Percentiles rank a stretch among this genome's conserved stretches.
phyloP scores from a whole-genome alignment of 2,888 invertebrate genomes.

The Dimorphilus gyrociliatus region DNA sequence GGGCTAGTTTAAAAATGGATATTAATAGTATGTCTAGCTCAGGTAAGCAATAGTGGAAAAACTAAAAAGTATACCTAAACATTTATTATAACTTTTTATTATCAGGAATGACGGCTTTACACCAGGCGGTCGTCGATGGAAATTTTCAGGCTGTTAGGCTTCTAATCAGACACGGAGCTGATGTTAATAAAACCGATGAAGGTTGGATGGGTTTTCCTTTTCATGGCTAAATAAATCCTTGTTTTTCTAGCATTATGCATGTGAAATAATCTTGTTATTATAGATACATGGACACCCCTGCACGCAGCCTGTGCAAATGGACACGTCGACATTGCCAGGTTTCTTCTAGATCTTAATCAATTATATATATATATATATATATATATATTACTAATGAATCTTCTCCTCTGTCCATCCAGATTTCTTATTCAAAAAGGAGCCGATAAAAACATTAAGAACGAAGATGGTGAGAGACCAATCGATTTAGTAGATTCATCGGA shows the following conservation, averaged over 20 bases:
- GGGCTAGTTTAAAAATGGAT: conserved; percentile 31
- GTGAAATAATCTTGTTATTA: no score
- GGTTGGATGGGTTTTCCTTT: no score
- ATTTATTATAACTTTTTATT: conserved; percentile 1
- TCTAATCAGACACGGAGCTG: conserved; percentile 26
- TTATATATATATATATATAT: no score
- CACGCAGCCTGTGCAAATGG: conserved; percentile 36
- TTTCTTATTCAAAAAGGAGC: conserved; percentile 25
- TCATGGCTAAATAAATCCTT: no score
- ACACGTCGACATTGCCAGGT: conserved; percentile 25
- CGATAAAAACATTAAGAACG: conserved; percentile 19
- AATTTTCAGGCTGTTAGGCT: conserved; percentile 25
- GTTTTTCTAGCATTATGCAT: no score
- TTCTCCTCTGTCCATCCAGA: conserved; percentile 11
- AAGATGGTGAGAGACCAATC: conserved; percentile 30
- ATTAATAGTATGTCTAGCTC: conserved; percentile 27
- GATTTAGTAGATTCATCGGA: conserved; percentile 30
- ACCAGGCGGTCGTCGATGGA: conserved; percentile 33
- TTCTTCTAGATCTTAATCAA: conserved; percentile 3
- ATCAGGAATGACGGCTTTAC: conserved; percentile 33
- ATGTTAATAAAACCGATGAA: conserved; percentile 29
- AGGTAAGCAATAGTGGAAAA: conserved; percentile 15
- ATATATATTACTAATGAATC: conserved; percentile 2
- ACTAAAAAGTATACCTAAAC: background rate
- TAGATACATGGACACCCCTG: conserved; percentile 35